phyloP scores from a whole-genome alignment of 2,113 vertebrate species.

The Paradisaea rubra region DNA sequence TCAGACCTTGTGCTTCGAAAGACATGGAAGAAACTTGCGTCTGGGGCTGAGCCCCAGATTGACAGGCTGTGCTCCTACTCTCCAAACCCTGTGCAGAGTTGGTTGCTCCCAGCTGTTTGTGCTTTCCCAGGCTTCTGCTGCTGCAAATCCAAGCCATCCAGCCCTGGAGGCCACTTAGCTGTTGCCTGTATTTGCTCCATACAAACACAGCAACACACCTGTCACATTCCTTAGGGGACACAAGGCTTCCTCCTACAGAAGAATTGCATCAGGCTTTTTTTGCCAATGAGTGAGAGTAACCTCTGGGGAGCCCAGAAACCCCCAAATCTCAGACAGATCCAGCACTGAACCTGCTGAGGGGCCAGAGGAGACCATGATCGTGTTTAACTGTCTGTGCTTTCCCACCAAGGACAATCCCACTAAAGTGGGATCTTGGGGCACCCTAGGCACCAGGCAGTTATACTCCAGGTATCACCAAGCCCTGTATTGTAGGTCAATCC shows the following conservation, averaged over 20 bases:
- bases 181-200: not conserved
- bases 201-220: not conserved
- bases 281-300: not conserved
- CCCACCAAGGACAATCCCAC: not conserved
- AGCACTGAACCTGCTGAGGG: not conserved
- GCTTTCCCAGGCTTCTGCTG: not conserved
- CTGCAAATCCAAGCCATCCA: not conserved
- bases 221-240: not conserved
- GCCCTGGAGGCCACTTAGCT: not conserved
- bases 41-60: accelerated
- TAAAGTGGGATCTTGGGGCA: not conserved
- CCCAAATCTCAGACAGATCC: not conserved
- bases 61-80: not conserved
- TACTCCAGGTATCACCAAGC: not conserved
- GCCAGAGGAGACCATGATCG: not conserved
- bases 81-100: not conserved
- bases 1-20: not conserved
- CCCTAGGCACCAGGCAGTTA: not conserved
- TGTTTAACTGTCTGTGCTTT: not conserved
- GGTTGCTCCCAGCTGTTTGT: not conserved
- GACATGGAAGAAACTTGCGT: accelerated
- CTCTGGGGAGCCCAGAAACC: not conserved
- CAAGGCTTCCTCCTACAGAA: not conserved
- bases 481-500: not conserved
- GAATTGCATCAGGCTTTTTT: not conserved